phyloP scores from a whole-genome alignment of 2,797 vertebrate species.

The Myotis vivesi region DNA sequence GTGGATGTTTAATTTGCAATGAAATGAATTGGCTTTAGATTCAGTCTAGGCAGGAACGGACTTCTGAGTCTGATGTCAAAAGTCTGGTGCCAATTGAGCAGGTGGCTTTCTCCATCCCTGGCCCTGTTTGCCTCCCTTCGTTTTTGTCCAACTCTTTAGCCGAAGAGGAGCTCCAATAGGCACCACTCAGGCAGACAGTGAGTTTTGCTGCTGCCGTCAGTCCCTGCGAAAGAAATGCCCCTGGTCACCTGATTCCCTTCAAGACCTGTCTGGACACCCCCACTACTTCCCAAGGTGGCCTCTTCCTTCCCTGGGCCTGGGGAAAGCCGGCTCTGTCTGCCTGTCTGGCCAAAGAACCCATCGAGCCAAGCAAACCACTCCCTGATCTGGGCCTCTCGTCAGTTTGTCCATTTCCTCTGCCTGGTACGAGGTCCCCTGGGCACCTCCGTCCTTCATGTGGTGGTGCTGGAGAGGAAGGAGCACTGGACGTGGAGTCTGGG shows the following conservation, averaged over 20 bases:
- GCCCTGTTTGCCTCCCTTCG: not conserved
- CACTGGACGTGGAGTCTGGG: not conserved
- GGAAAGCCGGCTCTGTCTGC: not conserved
- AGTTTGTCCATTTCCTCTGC: not conserved
- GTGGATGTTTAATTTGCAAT: conserved; percentile 51
- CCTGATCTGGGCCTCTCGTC: not conserved
- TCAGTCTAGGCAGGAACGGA: not conserved
- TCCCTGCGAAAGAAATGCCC: not conserved
- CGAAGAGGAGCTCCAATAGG: not conserved
- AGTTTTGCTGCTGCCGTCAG: not conserved
- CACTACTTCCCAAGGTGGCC: not conserved
- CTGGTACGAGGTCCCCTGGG: not conserved
- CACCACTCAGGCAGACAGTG: not conserved
- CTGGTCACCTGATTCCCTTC: not conserved
- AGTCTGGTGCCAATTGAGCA: not conserved
- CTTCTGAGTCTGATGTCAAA: not conserved
- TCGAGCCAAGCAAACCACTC: not conserved
- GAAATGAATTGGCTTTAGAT: conserved; percentile 48
- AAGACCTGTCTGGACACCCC: not conserved
- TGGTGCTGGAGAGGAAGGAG: not conserved
- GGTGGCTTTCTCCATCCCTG: not conserved
- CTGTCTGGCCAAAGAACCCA: not conserved
- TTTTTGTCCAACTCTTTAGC: not conserved
- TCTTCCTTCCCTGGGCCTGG: not conserved
- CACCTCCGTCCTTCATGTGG: not conserved